A percentile compares a stretch with the other conserved stretches of the same genome.
Evolutionary conservation across 2,888 invertebrate genomes (phyloP).

Genomic region (Agrilus cyanescens): DNA sequence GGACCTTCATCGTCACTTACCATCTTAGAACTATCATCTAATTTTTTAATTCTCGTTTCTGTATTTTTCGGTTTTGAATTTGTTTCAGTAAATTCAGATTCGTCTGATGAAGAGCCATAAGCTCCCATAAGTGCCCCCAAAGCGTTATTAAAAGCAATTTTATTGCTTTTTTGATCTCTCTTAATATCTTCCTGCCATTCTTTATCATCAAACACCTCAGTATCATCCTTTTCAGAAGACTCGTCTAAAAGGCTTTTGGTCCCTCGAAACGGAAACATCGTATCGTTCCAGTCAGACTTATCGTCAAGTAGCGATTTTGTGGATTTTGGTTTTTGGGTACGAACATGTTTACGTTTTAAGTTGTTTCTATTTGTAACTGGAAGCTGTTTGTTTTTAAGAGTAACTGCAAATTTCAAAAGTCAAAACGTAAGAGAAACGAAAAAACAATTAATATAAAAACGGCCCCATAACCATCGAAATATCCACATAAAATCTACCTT

Average conservation of each 20-base stretch:
- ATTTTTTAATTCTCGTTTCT: slow-evolving; percentile 1
- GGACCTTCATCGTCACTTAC: slow-evolving; percentile 38
- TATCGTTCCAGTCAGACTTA: slow-evolving; percentile 31
- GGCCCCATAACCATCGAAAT: background rate
- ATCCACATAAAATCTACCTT: too few species aligned
- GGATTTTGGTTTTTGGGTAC: slow-evolving; percentile 17
- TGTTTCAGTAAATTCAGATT: slow-evolving; percentile 24
- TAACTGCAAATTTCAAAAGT: slow-evolving; percentile 4
- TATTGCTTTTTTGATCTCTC: slow-evolving; percentile 1
- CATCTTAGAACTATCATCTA: background rate
- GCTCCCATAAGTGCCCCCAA: slow-evolving; percentile 44
- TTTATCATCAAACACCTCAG: slow-evolving; percentile 27
- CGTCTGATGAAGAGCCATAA: slow-evolving; percentile 46
- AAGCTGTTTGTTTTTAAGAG: background rate
- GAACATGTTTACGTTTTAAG: slow-evolving; percentile 5
- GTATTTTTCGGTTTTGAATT: slow-evolving; percentile 6
- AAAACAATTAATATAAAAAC: background rate
- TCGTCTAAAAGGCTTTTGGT: slow-evolving; percentile 23
- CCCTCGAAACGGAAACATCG: slow-evolving; percentile 31
- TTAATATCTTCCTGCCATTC: slow-evolving; percentile 25
- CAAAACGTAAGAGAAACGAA: too few species aligned
- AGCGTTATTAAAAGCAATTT: slow-evolving; percentile 38
- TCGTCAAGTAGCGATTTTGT: slow-evolving; percentile 27
- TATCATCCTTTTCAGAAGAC: slow-evolving; percentile 20
- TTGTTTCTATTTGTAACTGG: background rate